Conservation (phyloP, 2,113 vertebrate genomes). For the Myiopsitta monachus region DNA sequence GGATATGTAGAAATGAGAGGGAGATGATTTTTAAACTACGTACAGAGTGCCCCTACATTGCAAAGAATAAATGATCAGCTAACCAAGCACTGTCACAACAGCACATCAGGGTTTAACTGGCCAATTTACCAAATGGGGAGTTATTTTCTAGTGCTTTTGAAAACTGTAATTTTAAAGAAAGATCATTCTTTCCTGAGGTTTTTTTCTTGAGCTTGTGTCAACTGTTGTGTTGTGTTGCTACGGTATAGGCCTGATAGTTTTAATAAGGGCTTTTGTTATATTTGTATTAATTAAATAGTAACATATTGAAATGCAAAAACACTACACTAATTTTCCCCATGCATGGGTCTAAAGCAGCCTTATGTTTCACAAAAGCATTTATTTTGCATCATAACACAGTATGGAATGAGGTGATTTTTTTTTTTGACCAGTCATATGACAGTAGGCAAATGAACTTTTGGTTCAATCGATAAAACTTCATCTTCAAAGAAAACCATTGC, state of each 20-base stretch:
- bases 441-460: slow-evolving; percentile 71
- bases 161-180: background rate
- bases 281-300: background rate
- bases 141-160: background rate
- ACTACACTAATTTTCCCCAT: background rate
- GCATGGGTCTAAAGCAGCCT: background rate
- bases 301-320: background rate
- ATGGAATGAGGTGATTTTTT: background rate
- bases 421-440: slow-evolving; percentile 17
- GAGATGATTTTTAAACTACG: background rate
- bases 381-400: background rate
- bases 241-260: background rate
- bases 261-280: background rate
- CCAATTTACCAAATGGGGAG: background rate
- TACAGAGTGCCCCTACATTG: background rate
- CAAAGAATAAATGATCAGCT: background rate
- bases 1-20: background rate
- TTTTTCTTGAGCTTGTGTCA: background rate
- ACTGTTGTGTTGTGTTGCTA: background rate
- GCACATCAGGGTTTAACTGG: background rate
- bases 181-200: background rate
- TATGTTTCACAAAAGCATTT: background rate
- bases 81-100: background rate
- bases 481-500: slow-evolving; percentile 80
- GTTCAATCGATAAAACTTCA: slow-evolving; percentile 71